These are phyloP conservation scores for Acanthosoma haemorrhoidale DNA, from an alignment of 2,888 invertebrate genomes.

Conservation along the genomic window DNA sequence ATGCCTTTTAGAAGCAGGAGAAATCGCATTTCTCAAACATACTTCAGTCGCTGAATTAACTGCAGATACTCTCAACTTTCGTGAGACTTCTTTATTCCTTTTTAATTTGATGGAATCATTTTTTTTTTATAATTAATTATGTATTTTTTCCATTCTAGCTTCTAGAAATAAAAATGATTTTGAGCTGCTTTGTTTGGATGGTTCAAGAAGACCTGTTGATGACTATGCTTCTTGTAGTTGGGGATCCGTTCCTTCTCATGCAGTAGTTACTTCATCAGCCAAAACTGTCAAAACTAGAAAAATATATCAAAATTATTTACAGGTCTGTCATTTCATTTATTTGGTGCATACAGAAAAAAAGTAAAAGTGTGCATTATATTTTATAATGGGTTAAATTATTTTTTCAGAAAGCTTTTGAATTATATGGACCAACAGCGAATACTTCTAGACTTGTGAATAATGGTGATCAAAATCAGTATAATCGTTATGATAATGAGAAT, in stretches of 20 bases:
- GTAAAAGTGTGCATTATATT: background rate
- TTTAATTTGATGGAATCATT: background rate
- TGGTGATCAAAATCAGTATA: constrained; percentile 42
- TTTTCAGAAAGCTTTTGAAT: constrained; percentile 54
- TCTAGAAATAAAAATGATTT: constrained; percentile 63
- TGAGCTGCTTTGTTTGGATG: constrained; percentile 77
- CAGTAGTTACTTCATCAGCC: constrained; percentile 80
- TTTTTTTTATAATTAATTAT: background rate
- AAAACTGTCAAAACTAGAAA: constrained; percentile 53
- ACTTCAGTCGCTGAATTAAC: constrained; percentile 72
- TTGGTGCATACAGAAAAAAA: background rate
- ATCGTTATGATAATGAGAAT: constrained; percentile 36
- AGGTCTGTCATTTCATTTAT: background rate
- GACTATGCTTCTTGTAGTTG: constrained; percentile 75
- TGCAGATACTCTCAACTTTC: constrained; percentile 54
- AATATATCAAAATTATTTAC: constrained; percentile 47
- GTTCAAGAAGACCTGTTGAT: constrained; percentile 60
- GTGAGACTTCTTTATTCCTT: constrained; percentile 46
- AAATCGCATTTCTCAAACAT: constrained; percentile 85
- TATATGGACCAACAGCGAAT: constrained; percentile 42
- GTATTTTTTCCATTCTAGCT: constrained; percentile 48
- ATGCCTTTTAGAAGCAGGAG: constrained; percentile 77
- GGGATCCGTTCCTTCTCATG: constrained; percentile 78
- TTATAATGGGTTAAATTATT: constrained; percentile 44
- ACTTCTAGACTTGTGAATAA: constrained; percentile 40